Evolutionary conservation across 2,888 invertebrate genomes (phyloP).

Genomic region (Orthonevra nobilis): DNA sequence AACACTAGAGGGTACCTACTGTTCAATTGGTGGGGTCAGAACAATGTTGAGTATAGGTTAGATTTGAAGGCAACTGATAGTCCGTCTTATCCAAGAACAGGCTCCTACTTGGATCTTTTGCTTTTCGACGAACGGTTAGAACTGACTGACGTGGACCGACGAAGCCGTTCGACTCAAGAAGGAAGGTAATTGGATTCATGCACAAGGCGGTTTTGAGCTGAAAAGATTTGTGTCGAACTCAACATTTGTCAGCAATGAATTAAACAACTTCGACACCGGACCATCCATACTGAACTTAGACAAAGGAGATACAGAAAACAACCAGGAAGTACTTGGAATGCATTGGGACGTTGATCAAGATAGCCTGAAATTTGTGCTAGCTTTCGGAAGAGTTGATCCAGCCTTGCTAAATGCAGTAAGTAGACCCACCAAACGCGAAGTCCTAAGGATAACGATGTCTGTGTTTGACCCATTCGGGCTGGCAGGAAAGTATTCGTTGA

Average conservation of each 20-base stretch:
- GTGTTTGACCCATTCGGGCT: slow-evolving; percentile 72
- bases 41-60: no score
- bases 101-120: no score
- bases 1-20: no score
- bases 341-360: slow-evolving; percentile 62
- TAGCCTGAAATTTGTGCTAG: slow-evolving; percentile 49
- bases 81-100: no score
- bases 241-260: neutral
- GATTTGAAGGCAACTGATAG: no score
- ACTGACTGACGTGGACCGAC: slow-evolving; percentile 4
- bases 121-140: no score
- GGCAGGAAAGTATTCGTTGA: slow-evolving; percentile 57
- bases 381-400: slow-evolving; percentile 11
- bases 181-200: slow-evolving; percentile 16
- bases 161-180: slow-evolving; percentile 14
- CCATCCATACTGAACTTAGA: slow-evolving; percentile 4
- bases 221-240: slow-evolving; percentile 16
- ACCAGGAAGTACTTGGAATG: slow-evolving; percentile 65
- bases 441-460: slow-evolving; percentile 71
- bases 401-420: slow-evolving; percentile 17
- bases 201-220: neutral
- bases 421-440: slow-evolving; percentile 69
- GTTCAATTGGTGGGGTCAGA: no score
- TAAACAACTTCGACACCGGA: neutral
- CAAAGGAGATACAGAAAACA: neutral